These are phyloP conservation scores for Hyphantria cunea DNA, from an alignment of 1,140 invertebrate genomes.

Conservation along the genomic window DNA sequence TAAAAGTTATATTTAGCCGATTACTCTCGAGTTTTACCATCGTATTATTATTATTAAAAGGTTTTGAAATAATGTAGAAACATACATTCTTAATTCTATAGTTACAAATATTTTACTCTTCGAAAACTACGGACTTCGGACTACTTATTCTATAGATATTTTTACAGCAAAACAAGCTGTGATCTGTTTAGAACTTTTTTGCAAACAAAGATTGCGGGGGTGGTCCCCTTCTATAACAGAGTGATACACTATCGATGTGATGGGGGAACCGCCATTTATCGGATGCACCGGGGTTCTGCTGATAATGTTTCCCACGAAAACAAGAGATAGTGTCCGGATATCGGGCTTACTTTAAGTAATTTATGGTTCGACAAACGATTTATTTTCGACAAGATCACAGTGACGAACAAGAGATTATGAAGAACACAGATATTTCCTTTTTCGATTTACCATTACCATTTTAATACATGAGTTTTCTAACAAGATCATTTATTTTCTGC, in stretches of 20 bases:
- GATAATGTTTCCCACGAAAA: constrained; percentile 6
- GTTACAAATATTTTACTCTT: neutral
- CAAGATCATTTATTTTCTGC: neutral
- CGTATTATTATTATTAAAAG: no score
- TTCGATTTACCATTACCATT: no score
- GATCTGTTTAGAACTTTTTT: constrained; percentile 1
- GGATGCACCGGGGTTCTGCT: neutral
- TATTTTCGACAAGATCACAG: neutral
- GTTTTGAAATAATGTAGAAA: no score
- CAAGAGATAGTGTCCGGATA: neutral
- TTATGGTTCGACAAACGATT: neutral
- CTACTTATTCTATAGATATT: neutral
- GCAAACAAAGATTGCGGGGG: neutral
- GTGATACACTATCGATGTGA: neutral
- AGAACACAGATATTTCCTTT: neutral
- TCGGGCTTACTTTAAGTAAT: neutral
- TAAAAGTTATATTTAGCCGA: no score
- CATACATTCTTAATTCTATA: no score
- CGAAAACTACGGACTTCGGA: no score
- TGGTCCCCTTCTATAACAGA: constrained; percentile 7
- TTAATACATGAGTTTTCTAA: no score
- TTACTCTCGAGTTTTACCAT: no score
- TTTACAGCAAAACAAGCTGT: neutral
- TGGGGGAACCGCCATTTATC: neutral
- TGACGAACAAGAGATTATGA: neutral